phyloP scores from a whole-genome alignment of 1,140 invertebrate genomes.

The Armadillidium nasatum region DNA sequence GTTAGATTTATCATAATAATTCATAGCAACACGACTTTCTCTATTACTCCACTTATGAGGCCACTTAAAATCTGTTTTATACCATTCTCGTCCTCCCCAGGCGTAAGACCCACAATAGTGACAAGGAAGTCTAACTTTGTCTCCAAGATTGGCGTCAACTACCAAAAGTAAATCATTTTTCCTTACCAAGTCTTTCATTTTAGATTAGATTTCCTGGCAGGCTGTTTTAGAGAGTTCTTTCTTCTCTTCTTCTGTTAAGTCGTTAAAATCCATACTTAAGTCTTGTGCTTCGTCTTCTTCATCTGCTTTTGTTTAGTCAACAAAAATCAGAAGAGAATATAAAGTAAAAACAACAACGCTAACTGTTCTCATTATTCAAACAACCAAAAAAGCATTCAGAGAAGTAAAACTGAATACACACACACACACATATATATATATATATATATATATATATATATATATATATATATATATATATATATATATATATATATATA shows the following conservation, averaged over 20 bases:
- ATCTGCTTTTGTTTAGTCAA: no score
- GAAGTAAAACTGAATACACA: no score
- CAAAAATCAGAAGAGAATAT: no score
- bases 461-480: no score
- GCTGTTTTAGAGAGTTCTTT: background rate
- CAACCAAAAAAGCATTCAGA: no score
- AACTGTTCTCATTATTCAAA: no score
- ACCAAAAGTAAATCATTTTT: background rate
- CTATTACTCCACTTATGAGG: background rate
- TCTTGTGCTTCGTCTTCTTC: background rate
- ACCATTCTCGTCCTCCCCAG: background rate
- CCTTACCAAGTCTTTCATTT: background rate
- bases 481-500: no score
- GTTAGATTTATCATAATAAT: background rate
- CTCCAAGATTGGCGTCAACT: background rate
- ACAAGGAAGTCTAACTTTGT: constrained; percentile 1
- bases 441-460: no score
- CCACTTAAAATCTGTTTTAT: background rate
- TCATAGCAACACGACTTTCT: background rate
- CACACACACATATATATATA: no score
- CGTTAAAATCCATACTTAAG: background rate
- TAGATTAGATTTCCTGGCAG: background rate
- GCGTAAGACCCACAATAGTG: background rate
- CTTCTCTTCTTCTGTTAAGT: background rate
- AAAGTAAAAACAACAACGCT: no score